Percentiles rank a stretch among this genome's conserved stretches.
Evolutionary conservation across 2,113 vertebrate species (phyloP).

Genomic region (human (Homo sapiens)): GRCh38 chr13:60798501-60799000

Average conservation of each 20-base stretch:
- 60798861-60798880: not conserved
- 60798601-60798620: not conserved
- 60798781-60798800: constrained; percentile 31
- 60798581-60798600: not conserved
- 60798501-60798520: not conserved
- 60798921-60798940: constrained; percentile 2
- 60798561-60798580: not conserved
- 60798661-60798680: not conserved
- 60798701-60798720: not conserved
- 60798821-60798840: not conserved
- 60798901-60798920: not conserved
- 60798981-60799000: not conserved
- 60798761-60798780: not conserved
- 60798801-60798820: not conserved
- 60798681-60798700: constrained; percentile 14
- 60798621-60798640: not conserved
- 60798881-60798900: not conserved
- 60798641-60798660: not conserved
- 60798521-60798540: not conserved
- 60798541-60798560: not conserved
- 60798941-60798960: not conserved
- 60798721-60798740: not conserved
- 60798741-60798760: constrained; percentile 8
- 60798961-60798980: not conserved
- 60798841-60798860: not conserved